Conservation (phyloP, 2,113 vertebrate species). For the Osmerus eperlanus region DNA sequence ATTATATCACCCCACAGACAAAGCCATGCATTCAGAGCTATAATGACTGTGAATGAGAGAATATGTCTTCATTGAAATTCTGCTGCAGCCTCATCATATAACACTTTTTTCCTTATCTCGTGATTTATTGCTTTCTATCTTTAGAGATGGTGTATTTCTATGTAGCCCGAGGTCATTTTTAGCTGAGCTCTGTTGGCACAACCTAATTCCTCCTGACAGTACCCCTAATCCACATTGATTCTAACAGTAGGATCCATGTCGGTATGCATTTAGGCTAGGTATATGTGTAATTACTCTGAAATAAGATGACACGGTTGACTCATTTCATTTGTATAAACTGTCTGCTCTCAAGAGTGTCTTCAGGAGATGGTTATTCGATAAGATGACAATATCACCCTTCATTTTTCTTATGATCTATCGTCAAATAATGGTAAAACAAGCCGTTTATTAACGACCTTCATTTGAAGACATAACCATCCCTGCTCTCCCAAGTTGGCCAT, state of each 20-base stretch:
- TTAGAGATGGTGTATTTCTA: neutral
- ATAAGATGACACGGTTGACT: neutral
- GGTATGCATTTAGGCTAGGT: neutral
- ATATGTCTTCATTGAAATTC: neutral
- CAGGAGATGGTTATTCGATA: neutral
- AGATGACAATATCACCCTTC: no score
- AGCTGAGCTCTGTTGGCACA: neutral
- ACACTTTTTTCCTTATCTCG: neutral
- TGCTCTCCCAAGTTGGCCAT: no score
- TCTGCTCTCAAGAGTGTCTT: neutral
- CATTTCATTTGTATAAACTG: neutral
- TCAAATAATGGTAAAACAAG: no score
- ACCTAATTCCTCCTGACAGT: neutral
- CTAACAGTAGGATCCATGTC: neutral
- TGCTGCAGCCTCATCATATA: neutral
- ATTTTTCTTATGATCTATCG: no score
- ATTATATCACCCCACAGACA: neutral
- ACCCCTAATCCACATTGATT: neutral
- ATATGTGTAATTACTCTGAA: neutral
- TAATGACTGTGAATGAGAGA: neutral
- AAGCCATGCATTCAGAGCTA: neutral
- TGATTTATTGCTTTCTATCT: conserved; percentile 5
- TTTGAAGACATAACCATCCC: no score
- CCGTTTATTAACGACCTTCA: no score
- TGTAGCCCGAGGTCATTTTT: neutral